A percentile compares a stretch with the other conserved stretches of the same genome.
Conservation (phyloP, 1,140 invertebrate species). For the Latrodectus geometricus region DNA sequence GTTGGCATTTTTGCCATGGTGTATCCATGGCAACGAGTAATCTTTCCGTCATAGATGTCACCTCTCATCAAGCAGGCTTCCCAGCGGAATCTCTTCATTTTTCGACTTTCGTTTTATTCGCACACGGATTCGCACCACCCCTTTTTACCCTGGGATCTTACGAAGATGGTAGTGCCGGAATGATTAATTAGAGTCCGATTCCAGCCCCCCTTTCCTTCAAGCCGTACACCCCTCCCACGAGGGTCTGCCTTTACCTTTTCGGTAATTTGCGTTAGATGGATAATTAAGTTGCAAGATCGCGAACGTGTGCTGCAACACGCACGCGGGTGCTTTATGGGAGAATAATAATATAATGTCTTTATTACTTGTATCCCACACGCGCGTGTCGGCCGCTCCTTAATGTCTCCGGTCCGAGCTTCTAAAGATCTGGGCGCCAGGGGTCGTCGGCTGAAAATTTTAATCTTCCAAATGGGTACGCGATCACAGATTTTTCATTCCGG, state of each 20-base stretch:
- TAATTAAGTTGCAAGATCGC: constrained; percentile 41
- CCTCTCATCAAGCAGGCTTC: constrained; percentile 15
- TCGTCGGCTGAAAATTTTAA: not conserved
- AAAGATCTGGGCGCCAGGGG: not conserved
- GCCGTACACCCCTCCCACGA: not conserved
- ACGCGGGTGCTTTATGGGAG: not conserved
- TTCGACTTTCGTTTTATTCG: not conserved
- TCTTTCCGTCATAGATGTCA: constrained; percentile 4
- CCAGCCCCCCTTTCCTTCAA: not conserved
- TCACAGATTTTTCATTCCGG: not conserved
- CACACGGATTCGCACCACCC: constrained; percentile 1
- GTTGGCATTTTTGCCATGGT: not conserved
- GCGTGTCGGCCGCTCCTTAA: not conserved
- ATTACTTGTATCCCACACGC: constrained; percentile 3
- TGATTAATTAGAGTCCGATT: constrained; percentile 45
- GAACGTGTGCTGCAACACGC: constrained; percentile 45
- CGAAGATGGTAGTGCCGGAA: constrained; percentile 30
- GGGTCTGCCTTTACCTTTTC: constrained; percentile 16
- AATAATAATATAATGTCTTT: constrained; percentile 48
- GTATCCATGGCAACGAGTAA: not conserved
- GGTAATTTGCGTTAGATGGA: constrained; percentile 44
- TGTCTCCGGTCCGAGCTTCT: not conserved
- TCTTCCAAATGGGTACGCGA: not conserved
- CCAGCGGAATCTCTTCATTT: constrained; percentile 11
- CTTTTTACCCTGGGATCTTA: constrained; percentile 2